Percentiles rank a stretch among this genome's conserved stretches.
These are phyloP conservation scores for Hippocampus zosterae DNA, from an alignment of 2,113 vertebrate species.

Conservation along the genomic window DNA sequence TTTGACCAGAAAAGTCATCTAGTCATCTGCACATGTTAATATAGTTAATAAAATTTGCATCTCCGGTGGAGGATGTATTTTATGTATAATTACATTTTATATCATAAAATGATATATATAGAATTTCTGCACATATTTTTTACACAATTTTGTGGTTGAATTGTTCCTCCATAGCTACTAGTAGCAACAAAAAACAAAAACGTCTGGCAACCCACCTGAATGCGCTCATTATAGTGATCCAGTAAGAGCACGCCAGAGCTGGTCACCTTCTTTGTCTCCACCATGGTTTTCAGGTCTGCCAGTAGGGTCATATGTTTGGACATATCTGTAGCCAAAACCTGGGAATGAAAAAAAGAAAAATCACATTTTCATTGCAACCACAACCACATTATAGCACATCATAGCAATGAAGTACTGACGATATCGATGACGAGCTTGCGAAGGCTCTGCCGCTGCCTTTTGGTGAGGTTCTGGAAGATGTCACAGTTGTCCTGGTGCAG, in stretches of 20 bases:
- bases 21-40: too few species aligned
- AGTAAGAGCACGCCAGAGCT: constrained; percentile 84
- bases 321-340: constrained; percentile 91
- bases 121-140: too few species aligned
- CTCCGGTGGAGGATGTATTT: too few species aligned
- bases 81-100: not conserved
- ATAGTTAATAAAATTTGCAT: too few species aligned
- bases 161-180: not conserved
- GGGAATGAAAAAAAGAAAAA: constrained; percentile 5
- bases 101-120: too few species aligned
- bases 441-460: constrained; percentile 80
- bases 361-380: not conserved
- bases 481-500: constrained; percentile 87
- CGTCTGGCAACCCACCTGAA: constrained; percentile 72
- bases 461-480: constrained; percentile 86
- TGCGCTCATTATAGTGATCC: constrained; percentile 85
- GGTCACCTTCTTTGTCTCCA: constrained; percentile 92
- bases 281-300: constrained; percentile 89
- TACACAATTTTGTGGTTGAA: not conserved
- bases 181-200: not conserved
- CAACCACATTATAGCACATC: not conserved
- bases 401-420: constrained; percentile 53
- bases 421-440: constrained; percentile 87
- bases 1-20: too few species aligned
- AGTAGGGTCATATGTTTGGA: constrained; percentile 91